Evolutionary conservation across 2,113 vertebrate species (phyloP), one percentile per base, ranked within the genome.

Genomic region (Solea solea): DNA sequence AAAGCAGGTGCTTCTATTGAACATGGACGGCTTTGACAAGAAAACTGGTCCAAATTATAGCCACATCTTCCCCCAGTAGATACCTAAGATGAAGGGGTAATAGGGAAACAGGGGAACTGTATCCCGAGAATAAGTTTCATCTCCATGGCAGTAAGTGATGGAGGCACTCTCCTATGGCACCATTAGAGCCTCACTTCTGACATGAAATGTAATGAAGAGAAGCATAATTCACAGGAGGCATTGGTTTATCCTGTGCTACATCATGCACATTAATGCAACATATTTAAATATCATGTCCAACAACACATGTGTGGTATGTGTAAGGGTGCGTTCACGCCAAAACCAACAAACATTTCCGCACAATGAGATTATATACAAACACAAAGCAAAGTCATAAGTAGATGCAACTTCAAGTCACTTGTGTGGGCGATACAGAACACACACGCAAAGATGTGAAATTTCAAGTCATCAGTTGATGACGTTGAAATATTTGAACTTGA

Each of bases 1-100:
- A 91, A 90, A 90, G 81, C 83, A 74, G 73, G 71, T 80, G 64
- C 72, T 63, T 80, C 60, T 45, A 69, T 45, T 69, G 54, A 79
- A 80, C 78, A 70, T 51, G 61, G 39, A 21, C 60, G 57, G 51
- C 70, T 87, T 80, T 68, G 58, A 71, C 48, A 65, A 74, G 59
- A 74, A 74, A 74, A 64, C 39, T 2, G 15, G 73, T 49, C n/a
- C 56, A 64, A 86, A 58, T 76, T 80, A 70, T 56, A 55, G 72
- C 61, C 61, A 54, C 52, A 56, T 45, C 75, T 55, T 79, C 34
- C 8, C 50, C 79, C 65, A 49, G 14, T 42, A 51, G 52, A 71
- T 64, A 72, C 84, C 67, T 86, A 79, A 84, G 74, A 74, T 7
- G 10, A 12, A 45, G 39, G 69, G 52, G 81, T 81, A 77, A 81